A percentile compares a stretch with the other conserved stretches of the same genome.
phyloP scores from a whole-genome alignment of 1,140 invertebrate species.

The Cydia amplana region DNA sequence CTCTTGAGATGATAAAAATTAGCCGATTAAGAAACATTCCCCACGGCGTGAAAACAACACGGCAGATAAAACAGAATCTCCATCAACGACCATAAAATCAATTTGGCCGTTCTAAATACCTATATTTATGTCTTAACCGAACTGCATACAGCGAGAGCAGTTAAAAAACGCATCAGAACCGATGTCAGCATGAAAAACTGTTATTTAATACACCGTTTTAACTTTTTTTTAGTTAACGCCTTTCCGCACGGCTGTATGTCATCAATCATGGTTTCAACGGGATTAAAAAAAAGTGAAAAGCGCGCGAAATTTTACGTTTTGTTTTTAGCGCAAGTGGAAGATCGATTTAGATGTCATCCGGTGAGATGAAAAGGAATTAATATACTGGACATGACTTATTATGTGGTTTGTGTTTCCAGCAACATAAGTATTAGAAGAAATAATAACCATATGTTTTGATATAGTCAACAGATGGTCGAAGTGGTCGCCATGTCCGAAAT shows the following conservation, averaged over 20 bases:
- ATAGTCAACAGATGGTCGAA: no score
- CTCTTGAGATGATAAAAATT: background rate
- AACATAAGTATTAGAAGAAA: background rate
- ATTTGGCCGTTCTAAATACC: slow-evolving; percentile 17
- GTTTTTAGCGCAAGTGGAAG: slow-evolving; percentile 27
- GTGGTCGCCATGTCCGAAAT: no score
- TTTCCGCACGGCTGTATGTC: slow-evolving; percentile 40
- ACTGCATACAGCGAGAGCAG: slow-evolving; percentile 13
- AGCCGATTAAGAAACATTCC: background rate
- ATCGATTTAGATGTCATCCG: slow-evolving; percentile 12
- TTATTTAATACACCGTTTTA: slow-evolving; percentile 49
- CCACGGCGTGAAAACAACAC: background rate
- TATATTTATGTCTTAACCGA: slow-evolving; percentile 30
- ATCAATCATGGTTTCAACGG: slow-evolving; percentile 53
- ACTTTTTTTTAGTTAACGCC: slow-evolving; percentile 41
- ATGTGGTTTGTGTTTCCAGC: background rate
- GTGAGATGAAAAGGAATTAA: background rate
- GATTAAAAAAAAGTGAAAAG: slow-evolving; percentile 50
- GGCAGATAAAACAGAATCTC: background rate
- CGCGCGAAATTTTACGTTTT: slow-evolving; percentile 35
- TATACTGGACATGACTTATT: background rate
- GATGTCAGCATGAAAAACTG: slow-evolving; percentile 57
- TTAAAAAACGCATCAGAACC: slow-evolving; percentile 23
- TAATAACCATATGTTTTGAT: no score
- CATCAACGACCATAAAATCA: slow-evolving; percentile 13